Conservation (phyloP, 2,888 invertebrate species). For the Polia nebulosa region DNA sequence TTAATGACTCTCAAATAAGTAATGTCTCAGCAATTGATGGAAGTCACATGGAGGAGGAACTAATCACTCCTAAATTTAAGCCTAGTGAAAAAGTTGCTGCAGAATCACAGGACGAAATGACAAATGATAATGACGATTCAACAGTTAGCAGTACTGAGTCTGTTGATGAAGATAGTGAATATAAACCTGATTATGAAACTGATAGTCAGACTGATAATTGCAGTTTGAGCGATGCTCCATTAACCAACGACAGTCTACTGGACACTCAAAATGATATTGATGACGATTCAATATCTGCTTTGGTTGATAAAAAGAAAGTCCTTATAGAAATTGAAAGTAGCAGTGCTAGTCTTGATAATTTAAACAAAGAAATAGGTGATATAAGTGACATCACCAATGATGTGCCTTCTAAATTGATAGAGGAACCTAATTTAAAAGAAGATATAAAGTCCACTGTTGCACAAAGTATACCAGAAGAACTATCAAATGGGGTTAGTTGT, state of each 20-base stretch:
- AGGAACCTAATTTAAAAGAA: constrained; percentile 5
- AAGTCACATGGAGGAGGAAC: constrained; percentile 19
- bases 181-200: constrained; percentile 44
- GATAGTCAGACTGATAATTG: constrained; percentile 41
- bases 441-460: constrained; percentile 1
- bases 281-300: constrained; percentile 22
- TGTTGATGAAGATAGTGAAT: constrained; percentile 51
- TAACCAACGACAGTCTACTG: constrained; percentile 21
- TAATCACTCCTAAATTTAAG: constrained; percentile 12
- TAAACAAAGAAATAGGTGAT: constrained; percentile 5
- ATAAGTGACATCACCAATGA: constrained; percentile 28
- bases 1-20: constrained; percentile 28
- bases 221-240: constrained; percentile 20
- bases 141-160: constrained; percentile 30
- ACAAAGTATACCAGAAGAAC: constrained; percentile 6
- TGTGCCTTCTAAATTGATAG: constrained; percentile 27
- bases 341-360: background rate
- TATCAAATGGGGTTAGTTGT: constrained; percentile 18
- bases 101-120: constrained; percentile 24
- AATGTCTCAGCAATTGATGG: constrained; percentile 5
- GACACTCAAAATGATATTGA: constrained; percentile 1
- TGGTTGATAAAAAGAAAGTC: constrained; percentile 7
- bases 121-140: constrained; percentile 40
- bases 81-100: constrained; percentile 8
- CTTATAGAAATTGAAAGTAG: background rate